These are phyloP conservation scores for Amphiprion clarkii DNA, from an alignment of 2,797 vertebrate species.

Conservation along the genomic window DNA sequence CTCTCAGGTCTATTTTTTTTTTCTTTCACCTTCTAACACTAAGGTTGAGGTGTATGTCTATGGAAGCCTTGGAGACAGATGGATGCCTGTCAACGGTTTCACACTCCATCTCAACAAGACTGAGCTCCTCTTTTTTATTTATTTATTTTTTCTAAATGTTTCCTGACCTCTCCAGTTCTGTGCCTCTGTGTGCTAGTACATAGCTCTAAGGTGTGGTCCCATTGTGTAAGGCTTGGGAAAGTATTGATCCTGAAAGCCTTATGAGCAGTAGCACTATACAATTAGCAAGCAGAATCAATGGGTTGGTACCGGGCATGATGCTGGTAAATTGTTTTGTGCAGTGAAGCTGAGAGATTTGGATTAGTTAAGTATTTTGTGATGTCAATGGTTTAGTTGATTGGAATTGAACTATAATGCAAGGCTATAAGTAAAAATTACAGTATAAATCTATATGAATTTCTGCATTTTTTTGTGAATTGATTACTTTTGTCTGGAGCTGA, in stretches of 20 bases:
- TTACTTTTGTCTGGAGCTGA: too few species aligned
- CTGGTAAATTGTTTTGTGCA: neutral
- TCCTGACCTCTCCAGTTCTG: neutral
- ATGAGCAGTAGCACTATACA: neutral
- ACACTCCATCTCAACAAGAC: slow-evolving; percentile 5
- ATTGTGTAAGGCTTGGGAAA: neutral
- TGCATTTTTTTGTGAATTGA: too few species aligned
- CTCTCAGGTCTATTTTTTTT: slow-evolving; percentile 19
- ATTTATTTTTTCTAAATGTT: neutral
- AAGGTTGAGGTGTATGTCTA: slow-evolving; percentile 4
- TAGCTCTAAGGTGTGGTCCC: neutral
- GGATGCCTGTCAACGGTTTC: slow-evolving; percentile 2
- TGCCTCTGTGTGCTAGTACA: neutral
- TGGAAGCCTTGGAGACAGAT: slow-evolving; percentile 27
- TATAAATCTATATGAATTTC: too few species aligned
- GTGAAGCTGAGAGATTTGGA: too few species aligned
- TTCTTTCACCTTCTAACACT: slow-evolving; percentile 22
- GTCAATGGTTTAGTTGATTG: neutral
- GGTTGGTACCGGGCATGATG: neutral
- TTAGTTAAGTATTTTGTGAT: neutral
- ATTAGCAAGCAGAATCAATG: neutral
- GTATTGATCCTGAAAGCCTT: neutral
- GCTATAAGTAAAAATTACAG: too few species aligned
- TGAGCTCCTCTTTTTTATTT: neutral
- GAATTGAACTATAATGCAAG: too few species aligned